A percentile compares a stretch with the other conserved stretches of the same genome.
Conservation (phyloP, 2,888 invertebrate genomes). For the Eupithecia tripunctaria region DNA sequence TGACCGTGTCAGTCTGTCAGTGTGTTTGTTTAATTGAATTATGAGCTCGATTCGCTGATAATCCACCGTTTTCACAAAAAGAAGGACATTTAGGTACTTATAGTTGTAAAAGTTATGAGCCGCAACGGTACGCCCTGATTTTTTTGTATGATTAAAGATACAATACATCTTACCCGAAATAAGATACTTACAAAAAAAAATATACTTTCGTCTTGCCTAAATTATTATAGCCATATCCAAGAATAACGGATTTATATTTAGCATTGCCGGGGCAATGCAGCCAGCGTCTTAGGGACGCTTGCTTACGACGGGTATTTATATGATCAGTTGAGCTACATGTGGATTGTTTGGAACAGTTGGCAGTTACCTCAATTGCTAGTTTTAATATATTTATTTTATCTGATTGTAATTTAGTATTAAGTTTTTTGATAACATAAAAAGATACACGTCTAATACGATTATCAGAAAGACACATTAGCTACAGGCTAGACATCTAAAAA, state of each 20-base stretch:
- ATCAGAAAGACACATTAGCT: not conserved
- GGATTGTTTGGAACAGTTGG: no score
- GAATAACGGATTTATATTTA: no score
- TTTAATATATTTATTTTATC: no score
- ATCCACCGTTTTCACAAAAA: constrained; percentile 37
- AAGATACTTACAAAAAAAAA: not conserved
- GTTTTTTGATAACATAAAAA: no score
- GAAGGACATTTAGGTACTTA: constrained; percentile 24
- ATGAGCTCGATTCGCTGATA: constrained; percentile 48
- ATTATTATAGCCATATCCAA: not conserved
- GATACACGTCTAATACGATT: not conserved
- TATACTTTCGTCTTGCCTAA: not conserved
- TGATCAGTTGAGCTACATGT: no score
- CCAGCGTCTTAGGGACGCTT: no score
- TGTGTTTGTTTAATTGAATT: constrained; percentile 57
- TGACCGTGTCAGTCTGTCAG: constrained; percentile 49
- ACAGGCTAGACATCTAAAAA: not conserved
- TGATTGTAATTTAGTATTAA: no score
- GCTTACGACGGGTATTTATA: no score
- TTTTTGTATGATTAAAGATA: not conserved
- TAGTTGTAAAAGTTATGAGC: constrained; percentile 1
- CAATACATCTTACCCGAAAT: not conserved
- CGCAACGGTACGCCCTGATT: not conserved
- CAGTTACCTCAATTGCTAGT: no score
- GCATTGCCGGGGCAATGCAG: no score